Evolutionary conservation across 2,888 invertebrate genomes (phyloP), one percentile per base, ranked within the genome.

Genomic region (Abrostola triplasia): DNA sequence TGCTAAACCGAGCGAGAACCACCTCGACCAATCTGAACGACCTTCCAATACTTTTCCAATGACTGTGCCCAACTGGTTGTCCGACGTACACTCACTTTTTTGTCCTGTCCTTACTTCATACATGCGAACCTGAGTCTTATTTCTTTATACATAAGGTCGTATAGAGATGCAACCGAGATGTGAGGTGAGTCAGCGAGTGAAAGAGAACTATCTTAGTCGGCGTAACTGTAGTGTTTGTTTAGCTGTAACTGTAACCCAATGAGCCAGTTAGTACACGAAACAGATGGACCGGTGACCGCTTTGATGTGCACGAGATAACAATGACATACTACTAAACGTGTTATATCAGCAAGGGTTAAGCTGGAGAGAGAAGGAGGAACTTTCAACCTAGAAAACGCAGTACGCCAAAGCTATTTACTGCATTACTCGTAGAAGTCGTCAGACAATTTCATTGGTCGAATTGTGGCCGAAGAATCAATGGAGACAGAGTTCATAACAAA

Each of bases 201-300:
- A 58, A 57, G 64, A 66, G 65, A 69, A 49, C 55, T 67, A 69
- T 68, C 57, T 62, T 56, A 52, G 76, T 40, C 24, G 54, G 24
- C 42, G 67, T 80, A 84, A 84, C 84, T 81, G 84, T 82, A 75
- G 76, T 62, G 65, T 67, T 61, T 66, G 68, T 67, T 64, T 64
- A 77, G 72, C 36, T 59, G 64, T 68, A 67, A 76, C 78, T 70
- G 74, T 84, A 84, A 83, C 86, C 84, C 82, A 86, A 79, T 87
- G 84, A 84, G 77, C 82, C 76, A 84, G 79, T 79, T 82, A 70
- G 67, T 59, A 59, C 69, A 60, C 58, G 66, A 63, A 72, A 66
- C 77, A 81, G 84, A 80, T 79, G 80, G 61, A 64, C 50, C 75
- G 66, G 59, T 52, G 55, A 67, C 69, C 60, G 67, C 77, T 75